Evolutionary conservation across 2,797 vertebrate species (phyloP).

Genomic region (Naso thynnoides): DNA sequence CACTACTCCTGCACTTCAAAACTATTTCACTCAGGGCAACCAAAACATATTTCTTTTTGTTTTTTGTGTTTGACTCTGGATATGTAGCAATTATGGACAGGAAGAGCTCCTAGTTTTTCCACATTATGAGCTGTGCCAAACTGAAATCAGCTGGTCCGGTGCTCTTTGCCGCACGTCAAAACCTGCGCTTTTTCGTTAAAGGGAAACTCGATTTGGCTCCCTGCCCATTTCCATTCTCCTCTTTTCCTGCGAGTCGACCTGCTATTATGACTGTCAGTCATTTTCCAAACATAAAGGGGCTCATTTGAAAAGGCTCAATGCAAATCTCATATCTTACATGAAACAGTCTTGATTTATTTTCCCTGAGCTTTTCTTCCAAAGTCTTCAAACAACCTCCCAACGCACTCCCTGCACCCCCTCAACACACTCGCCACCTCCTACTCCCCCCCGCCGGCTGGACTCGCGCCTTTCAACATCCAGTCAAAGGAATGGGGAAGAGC

Average conservation of each 20-base stretch:
- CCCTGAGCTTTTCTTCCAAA: conserved; percentile 73
- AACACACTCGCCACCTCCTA: not conserved
- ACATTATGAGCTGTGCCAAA: conserved; percentile 86
- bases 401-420: conserved; percentile 21
- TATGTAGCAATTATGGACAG: conserved; percentile 85
- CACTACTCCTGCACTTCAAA: conserved; percentile 60
- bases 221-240: conserved; percentile 85
- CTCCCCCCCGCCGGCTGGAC: conserved; percentile 55
- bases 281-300: conserved; percentile 83
- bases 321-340: conserved; percentile 87
- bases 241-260: conserved; percentile 79
- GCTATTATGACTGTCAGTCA: conserved; percentile 89
- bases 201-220: conserved; percentile 86
- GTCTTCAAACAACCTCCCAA: conserved; percentile 73
- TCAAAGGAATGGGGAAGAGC: conserved; percentile 76
- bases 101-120: conserved; percentile 84
- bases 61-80: conserved; percentile 61
- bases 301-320: conserved; percentile 85
- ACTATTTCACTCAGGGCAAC: conserved; percentile 68
- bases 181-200: conserved; percentile 70
- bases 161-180: conserved; percentile 81
- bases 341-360: conserved; percentile 88
- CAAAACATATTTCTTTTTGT: conserved; percentile 58
- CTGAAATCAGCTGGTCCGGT: conserved; percentile 86
- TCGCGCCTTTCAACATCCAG: conserved; percentile 78